A percentile compares a stretch with the other conserved stretches of the same genome.
Evolutionary conservation across 2,888 invertebrate species (phyloP).

Genomic region (Dasypogon diadema): DNA sequence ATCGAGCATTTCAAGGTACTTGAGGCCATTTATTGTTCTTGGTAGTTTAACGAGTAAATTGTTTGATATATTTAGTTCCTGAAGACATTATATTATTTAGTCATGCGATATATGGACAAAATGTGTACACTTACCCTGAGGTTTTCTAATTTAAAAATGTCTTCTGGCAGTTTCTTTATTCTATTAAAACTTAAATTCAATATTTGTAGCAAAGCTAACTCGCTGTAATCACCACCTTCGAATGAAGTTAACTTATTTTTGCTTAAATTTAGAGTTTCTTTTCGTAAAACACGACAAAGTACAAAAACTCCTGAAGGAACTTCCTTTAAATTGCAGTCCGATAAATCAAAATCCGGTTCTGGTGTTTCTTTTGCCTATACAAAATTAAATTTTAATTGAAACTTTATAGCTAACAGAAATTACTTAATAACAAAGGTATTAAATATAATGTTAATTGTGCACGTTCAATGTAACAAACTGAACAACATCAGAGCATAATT

Average conservation of each 20-base stretch:
- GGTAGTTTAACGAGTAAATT: slow-evolving; percentile 80
- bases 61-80: slow-evolving; percentile 81
- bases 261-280: slow-evolving; percentile 77
- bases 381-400: too few relatives aligned
- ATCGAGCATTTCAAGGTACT: slow-evolving; percentile 76
- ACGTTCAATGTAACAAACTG: too few relatives aligned
- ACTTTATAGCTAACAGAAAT: too few relatives aligned
- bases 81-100: slow-evolving; percentile 42
- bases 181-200: slow-evolving; percentile 78
- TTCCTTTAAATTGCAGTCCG: slow-evolving; percentile 79
- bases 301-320: slow-evolving; percentile 85
- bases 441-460: too few relatives aligned
- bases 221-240: slow-evolving; percentile 74
- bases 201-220: slow-evolving; percentile 76
- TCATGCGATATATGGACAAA: too few relatives aligned
- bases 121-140: slow-evolving; percentile 71
- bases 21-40: slow-evolving; percentile 75
- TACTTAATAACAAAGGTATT: too few relatives aligned
- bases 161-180: slow-evolving; percentile 74
- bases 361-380: slow-evolving; percentile 76
- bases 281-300: slow-evolving; percentile 84
- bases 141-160: slow-evolving; percentile 75
- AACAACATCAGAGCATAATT: too few relatives aligned
- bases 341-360: slow-evolving; percentile 83
- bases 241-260: slow-evolving; percentile 78